Conservation (phyloP, 30 jellyfish, hydroid and myxozoan species). For the Morbakka virulenta region DNA sequence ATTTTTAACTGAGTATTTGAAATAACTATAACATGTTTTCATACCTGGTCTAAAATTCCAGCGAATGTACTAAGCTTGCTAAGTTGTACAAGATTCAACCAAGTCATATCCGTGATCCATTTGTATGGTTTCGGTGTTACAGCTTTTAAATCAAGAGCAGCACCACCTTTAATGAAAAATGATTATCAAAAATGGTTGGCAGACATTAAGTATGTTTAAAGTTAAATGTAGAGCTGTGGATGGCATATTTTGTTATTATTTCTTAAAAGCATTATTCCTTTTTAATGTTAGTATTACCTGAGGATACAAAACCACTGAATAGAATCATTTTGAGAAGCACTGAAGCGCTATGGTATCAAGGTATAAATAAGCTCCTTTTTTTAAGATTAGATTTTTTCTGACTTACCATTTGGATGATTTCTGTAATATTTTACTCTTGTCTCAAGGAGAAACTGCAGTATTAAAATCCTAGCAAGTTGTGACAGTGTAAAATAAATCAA, state of each 20-base stretch:
- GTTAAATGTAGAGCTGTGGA: not conserved
- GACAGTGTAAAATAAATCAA: no score
- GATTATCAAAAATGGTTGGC: not conserved
- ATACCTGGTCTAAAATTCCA: slow-evolving; percentile 92
- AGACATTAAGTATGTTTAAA: not conserved
- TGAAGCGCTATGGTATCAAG: no score
- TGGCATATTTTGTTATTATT: not conserved
- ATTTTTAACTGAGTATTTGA: not conserved
- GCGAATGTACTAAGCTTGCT: slow-evolving; percentile 76
- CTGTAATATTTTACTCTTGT: no score
- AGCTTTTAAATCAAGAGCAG: slow-evolving; percentile 92
- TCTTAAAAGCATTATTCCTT: no score
- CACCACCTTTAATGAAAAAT: slow-evolving; percentile 78
- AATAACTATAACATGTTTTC: not conserved
- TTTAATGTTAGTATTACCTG: no score
- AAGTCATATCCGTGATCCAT: slow-evolving; percentile 94
- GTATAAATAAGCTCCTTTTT: no score
- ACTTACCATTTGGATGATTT: no score
- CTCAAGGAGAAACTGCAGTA: no score
- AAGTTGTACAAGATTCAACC: slow-evolving; percentile 94
- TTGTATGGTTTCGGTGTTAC: slow-evolving; percentile 89
- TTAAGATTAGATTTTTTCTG: no score
- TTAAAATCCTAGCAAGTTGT: no score
- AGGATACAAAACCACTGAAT: no score
- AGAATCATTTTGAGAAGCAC: no score